Conservation (phyloP, 2,888 invertebrate genomes). For the Caenorhabditis imperialis region DNA sequence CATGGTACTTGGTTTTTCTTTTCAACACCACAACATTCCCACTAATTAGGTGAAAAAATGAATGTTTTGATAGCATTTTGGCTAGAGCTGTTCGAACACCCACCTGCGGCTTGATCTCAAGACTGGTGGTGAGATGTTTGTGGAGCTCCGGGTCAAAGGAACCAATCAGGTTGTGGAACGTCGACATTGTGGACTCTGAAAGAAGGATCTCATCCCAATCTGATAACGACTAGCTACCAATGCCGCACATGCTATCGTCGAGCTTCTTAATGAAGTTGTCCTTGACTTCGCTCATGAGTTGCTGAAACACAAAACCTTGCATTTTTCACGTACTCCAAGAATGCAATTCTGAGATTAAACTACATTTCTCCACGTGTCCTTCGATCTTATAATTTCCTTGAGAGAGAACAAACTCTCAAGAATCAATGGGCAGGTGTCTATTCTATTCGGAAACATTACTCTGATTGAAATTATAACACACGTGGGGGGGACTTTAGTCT, state of each 20-base stretch:
- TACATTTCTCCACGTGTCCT: neutral
- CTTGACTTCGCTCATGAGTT: slow-evolving; percentile 95
- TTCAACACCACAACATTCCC: no score
- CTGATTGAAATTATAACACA: no score
- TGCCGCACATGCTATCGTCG: slow-evolving; percentile 82
- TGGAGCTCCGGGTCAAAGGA: slow-evolving; percentile 87
- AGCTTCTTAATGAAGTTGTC: slow-evolving; percentile 94
- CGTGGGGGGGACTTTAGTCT: neutral
- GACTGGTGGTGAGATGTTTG: slow-evolving; percentile 84
- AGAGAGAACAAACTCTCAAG: neutral
- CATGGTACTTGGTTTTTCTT: no score
- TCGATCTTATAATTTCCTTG: neutral
- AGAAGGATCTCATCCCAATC: slow-evolving; percentile 8
- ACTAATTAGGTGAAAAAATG: neutral
- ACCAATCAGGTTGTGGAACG: slow-evolving; percentile 86
- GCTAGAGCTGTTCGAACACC: neutral
- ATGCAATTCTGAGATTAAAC: neutral
- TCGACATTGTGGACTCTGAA: slow-evolving; percentile 85
- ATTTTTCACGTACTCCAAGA: slow-evolving; percentile 13
- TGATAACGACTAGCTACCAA: slow-evolving; percentile 58
- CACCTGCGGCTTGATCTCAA: slow-evolving; percentile 90
- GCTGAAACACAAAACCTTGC: slow-evolving; percentile 84
- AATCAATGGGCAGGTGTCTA: neutral
- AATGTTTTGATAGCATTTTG: neutral
- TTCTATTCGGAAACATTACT: no score